Conservation (phyloP, 2,888 invertebrate genomes). For the Limnephilus marmoratus region DNA sequence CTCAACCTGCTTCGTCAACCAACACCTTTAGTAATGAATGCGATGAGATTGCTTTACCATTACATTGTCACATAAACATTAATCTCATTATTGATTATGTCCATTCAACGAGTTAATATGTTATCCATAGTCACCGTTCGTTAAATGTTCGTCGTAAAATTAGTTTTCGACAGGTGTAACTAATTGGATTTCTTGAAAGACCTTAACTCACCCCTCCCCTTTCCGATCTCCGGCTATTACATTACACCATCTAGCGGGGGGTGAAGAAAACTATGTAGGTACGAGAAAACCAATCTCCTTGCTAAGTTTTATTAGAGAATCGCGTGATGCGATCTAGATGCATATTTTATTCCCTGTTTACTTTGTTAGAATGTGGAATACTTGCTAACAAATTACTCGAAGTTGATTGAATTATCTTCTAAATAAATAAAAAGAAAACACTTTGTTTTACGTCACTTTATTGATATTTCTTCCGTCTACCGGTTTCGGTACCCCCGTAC, state of each 20-base stretch:
- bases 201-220: conserved; percentile 2
- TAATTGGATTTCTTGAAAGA: conserved; percentile 42
- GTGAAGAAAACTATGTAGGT: not conserved
- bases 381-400: not conserved
- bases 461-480: no score
- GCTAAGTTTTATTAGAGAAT: conserved; percentile 31
- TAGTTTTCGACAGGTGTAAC: conserved; percentile 43
- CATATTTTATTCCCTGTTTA: not conserved
- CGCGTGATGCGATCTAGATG: conserved; percentile 2
- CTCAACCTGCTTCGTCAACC: no score
- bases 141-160: conserved; percentile 33
- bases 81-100: conserved; percentile 18
- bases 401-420: not conserved
- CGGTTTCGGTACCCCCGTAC: no score
- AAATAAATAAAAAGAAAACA: no score
- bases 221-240: not conserved
- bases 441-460: no score
- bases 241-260: not conserved
- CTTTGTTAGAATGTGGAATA: not conserved
- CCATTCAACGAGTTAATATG: not conserved
- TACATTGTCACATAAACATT: not conserved
- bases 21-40: not conserved
- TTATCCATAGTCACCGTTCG: not conserved
- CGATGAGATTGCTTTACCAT: not conserved
- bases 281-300: conserved; percentile 30